Evolutionary conservation across 2,888 invertebrate genomes (phyloP), one percentile per base, ranked within the genome.

Genomic region (Stenotaenia linearis): DNA sequence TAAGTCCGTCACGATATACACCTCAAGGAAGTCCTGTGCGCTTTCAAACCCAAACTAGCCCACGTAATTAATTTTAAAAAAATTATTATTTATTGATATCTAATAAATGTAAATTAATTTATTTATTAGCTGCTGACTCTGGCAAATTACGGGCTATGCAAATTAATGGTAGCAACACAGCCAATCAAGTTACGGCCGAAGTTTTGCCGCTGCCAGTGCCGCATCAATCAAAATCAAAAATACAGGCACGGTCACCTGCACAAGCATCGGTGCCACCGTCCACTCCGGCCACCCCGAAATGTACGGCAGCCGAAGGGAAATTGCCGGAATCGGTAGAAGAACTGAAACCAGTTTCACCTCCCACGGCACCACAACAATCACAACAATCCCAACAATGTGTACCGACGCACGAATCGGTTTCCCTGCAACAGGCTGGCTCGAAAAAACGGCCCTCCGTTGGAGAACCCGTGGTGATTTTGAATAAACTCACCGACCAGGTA

Each of bases 381-480:
- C 21, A 18, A 21, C n/a, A n/a, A n/a, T n/a, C n/a, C n/a, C n/a
- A n/a, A n/a, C n/a, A n/a, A n/a, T 56, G 1, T 21, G 15, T 56
- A 56, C 35, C 77, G 1, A 7, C 78, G 2, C 0, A 30, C 6
- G 61, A 50, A 40, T 3, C 25, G 32, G 32, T 21, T 18, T 30
- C 30, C 10, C 76, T 75, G 25, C 78, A 69, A n/a, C 32, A n/a
- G 23, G 76, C 32, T 1, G 56, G 15, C 30, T 21, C 15, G 9
- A 80, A 79, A 25, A 77, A 80, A 30, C 78, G 78, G 74, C 78
- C 80, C 1, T 81, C 81, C 12, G 56, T 80, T 9, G 76, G 75
- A 2, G 89, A 90, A 85, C 90, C 91, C 45, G 88, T 91, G 78
- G 90, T 91, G 30, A 88, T 90, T 86, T 84, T 91, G 77, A 89